These are phyloP conservation scores for Pelochelys cantorii DNA, from an alignment of 2,797 vertebrate genomes.

Conservation along the genomic window DNA sequence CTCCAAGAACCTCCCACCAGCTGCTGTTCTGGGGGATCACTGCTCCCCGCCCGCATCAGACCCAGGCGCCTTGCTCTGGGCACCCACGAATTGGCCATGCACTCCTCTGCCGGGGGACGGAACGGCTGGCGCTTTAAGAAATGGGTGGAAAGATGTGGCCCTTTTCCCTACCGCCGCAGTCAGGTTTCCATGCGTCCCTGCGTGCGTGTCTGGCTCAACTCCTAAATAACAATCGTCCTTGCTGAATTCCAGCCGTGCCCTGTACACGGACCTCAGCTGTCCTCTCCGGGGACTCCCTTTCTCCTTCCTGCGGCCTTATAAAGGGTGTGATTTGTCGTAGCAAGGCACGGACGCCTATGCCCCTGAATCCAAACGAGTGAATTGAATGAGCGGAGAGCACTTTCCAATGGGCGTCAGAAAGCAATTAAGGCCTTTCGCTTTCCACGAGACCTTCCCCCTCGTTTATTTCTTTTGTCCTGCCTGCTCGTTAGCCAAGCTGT, in stretches of 20 bases:
- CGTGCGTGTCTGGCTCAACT: background rate
- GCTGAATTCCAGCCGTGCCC: background rate
- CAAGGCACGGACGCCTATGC: background rate
- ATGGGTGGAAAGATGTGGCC: background rate
- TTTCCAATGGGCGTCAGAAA: background rate
- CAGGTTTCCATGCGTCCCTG: background rate
- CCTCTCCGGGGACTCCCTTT: fast-evolving
- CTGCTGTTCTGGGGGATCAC: no score
- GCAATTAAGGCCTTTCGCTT: background rate
- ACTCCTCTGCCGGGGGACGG: background rate
- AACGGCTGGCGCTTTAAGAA: background rate
- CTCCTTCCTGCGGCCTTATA: background rate
- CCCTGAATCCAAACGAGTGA: background rate
- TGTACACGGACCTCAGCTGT: background rate
- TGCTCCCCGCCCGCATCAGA: no score
- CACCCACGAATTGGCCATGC: no score
- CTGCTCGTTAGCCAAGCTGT: fast-evolving
- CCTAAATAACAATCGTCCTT: background rate
- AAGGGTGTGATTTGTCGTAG: fast-evolving
- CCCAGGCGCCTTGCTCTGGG: no score
- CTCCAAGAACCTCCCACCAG: no score
- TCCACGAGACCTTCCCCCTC: background rate
- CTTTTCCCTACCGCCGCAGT: background rate
- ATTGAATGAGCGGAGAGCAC: background rate
- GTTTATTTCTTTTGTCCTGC: background rate